These are phyloP conservation scores for Baryphthengus martii DNA, from an alignment of 2,113 vertebrate genomes.

Conservation along the genomic window DNA sequence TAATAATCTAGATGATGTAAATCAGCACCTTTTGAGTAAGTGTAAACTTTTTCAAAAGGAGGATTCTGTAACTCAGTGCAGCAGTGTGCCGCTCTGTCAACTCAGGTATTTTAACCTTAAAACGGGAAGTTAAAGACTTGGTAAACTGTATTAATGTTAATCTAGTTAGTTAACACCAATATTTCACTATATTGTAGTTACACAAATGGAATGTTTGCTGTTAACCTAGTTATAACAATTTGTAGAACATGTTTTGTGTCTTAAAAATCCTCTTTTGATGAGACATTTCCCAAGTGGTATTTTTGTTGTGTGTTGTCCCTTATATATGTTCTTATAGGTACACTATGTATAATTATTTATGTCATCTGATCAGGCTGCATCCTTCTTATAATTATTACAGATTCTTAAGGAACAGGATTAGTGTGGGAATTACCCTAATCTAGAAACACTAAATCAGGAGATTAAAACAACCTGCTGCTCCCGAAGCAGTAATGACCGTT, in stretches of 20 bases:
- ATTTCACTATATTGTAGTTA: neutral
- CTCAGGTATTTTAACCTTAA: conserved; percentile 1
- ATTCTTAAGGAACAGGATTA: neutral
- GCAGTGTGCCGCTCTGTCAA: neutral
- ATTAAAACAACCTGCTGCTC: neutral
- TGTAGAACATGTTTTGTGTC: neutral
- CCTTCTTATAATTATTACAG: neutral
- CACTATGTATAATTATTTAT: neutral
- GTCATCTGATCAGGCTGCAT: neutral
- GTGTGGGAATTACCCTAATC: neutral
- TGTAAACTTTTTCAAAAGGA: neutral
- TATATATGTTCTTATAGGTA: neutral
- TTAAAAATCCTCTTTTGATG: neutral
- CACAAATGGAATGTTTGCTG: neutral
- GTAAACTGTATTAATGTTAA: neutral
- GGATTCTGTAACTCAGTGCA: neutral
- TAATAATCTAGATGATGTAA: neutral
- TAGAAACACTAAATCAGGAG: neutral
- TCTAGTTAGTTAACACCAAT: neutral
- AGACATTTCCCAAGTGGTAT: neutral
- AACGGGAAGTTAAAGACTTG: neutral
- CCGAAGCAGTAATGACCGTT: neutral
- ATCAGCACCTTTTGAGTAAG: neutral
- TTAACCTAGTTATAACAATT: neutral
- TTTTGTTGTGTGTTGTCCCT: neutral